Percentiles rank a stretch among this genome's conserved stretches.
These are phyloP conservation scores for Macquaria ambigua DNA, from an alignment of 2,113 vertebrate genomes.

Conservation along the genomic window DNA sequence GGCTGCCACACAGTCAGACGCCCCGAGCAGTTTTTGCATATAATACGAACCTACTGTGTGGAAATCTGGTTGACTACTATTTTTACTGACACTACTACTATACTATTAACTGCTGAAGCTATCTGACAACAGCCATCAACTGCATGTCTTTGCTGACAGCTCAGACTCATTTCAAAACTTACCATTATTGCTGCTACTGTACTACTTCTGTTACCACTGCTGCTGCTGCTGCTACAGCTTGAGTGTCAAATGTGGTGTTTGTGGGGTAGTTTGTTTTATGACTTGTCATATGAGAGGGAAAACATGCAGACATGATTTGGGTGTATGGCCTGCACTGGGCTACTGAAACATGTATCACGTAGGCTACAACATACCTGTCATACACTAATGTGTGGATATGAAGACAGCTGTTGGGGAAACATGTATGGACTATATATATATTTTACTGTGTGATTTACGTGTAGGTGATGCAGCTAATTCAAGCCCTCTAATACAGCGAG, in stretches of 20 bases:
- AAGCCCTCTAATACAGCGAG: neutral
- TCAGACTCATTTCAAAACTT: neutral
- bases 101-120: neutral
- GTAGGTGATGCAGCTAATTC: neutral
- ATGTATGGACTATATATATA: neutral
- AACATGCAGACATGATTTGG: conserved; percentile 47
- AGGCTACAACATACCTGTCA: conserved; percentile 47
- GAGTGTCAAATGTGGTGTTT: neutral
- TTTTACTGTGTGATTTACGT: neutral
- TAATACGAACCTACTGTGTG: neutral
- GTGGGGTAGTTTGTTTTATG: neutral
- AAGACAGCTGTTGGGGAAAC: conserved; percentile 34
- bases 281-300: conserved; percentile 42
- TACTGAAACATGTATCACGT: conserved; percentile 21
- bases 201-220: neutral
- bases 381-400: conserved; percentile 26
- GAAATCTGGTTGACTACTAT: neutral
- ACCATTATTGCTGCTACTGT: neutral
- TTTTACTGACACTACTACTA: neutral
- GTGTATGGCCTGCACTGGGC: conserved; percentile 12
- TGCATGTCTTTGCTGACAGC: neutral
- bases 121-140: neutral
- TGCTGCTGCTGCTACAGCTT: neutral
- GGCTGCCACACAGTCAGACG: too few relatives aligned
- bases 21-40: neutral